Conservation (phyloP, 2,113 vertebrate species). For the Microtus oregoni region DNA sequence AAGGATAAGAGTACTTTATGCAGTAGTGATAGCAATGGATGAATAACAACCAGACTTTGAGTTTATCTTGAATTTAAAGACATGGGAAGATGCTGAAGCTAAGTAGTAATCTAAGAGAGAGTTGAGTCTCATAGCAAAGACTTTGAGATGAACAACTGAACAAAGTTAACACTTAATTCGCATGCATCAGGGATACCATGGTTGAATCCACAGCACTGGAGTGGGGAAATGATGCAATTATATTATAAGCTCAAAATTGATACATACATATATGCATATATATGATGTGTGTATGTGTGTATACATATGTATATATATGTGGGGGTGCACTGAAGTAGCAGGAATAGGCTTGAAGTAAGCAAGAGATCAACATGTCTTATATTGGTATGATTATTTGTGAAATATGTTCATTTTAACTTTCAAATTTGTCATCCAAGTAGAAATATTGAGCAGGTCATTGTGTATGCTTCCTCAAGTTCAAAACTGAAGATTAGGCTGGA, state of each 20-base stretch:
- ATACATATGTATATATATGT: too few species aligned
- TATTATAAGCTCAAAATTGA: neutral
- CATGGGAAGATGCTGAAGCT: neutral
- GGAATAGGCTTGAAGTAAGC: neutral
- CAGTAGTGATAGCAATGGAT: neutral
- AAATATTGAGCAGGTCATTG: neutral
- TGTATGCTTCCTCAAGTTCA: neutral
- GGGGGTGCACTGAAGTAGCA: neutral
- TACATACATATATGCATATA: too few species aligned
- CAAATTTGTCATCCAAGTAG: neutral
- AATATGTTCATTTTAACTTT: neutral
- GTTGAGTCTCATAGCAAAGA: neutral
- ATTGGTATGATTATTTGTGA: neutral
- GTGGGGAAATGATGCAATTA: neutral
- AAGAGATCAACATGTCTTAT: slow-evolving; percentile 13
- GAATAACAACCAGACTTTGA: neutral
- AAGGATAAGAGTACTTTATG: neutral
- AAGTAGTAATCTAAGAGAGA: neutral
- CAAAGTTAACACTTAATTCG: neutral
- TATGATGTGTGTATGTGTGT: too few species aligned
- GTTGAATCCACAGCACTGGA: neutral
- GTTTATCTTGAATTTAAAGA: neutral
- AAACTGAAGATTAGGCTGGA: neutral
- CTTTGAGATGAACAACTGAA: neutral
- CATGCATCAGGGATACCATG: neutral